Base-by-base conservation (phyloP, 2,888 invertebrate species). In the Ophion ellenae region DNA sequence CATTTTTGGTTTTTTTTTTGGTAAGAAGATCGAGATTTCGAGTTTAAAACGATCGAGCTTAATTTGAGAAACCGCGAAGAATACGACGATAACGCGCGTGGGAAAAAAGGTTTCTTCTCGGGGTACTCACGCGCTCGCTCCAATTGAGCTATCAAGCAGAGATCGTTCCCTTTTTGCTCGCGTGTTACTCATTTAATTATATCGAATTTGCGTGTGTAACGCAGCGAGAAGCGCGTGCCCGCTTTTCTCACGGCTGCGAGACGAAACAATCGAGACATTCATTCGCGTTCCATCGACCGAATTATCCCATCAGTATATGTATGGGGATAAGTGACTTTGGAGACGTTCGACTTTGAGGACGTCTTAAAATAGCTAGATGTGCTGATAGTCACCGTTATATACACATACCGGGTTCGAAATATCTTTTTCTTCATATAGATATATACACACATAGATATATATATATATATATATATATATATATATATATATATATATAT, bases 231-330 rank as follows among this genome's bases (percentile, higher is more conserved):
- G 89, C 91, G 91, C 90, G 91, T 91, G 90, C 90, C 90, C 79
- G 77, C 77, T 86, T 89, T 92, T 93, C 93, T 92, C 93, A 92
- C 92, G 92, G 88, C 69, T 59, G 28, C 24, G 74, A 66, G 71
- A 73, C 71, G 74, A 83, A 88, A 92, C 92, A 92, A 92, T 93
- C 90, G 92, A 90, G 89, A 93, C 92, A 93, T 92, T 92, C 92
- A 92, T 92, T 92, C 91, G 90, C 87, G 80, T 87, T 86, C 77
- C 78, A 73, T 70, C 71, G 70, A 61, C 70, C 74, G 82, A 74
- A 85, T 84, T 78, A 79, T 74, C 67, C 74, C 66, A 36, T 63
- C 36, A 10, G 36, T 28, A 28, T 28, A 2, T 11, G 11, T 47
- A 11, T 47, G 14, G 47, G 14, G 4, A 47, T 10, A 14, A 14